Conservation (phyloP, 2,113 vertebrate genomes). For the cattle (Bos taurus) region ARS-UCD2.0 NC_037342.1:65708001-65708500, state of each 20-base stretch:
- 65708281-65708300: neutral
- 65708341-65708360: neutral
- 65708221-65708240: neutral
- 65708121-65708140: neutral
- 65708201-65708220: neutral
- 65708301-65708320: neutral
- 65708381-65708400: fast-evolving
- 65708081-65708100: neutral
- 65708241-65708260: neutral
- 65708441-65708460: neutral
- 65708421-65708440: neutral
- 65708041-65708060: neutral
- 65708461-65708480: neutral
- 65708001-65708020: neutral
- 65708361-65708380: neutral
- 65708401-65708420: neutral
- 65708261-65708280: neutral
- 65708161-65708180: neutral
- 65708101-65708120: neutral
- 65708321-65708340: neutral
- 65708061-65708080: neutral
- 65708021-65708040: neutral
- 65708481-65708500: neutral
- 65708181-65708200: neutral
- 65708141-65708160: neutral